These are phyloP conservation scores for Onychostoma macrolepis DNA, from an alignment of 2,113 vertebrate species.

Conservation along the genomic window DNA sequence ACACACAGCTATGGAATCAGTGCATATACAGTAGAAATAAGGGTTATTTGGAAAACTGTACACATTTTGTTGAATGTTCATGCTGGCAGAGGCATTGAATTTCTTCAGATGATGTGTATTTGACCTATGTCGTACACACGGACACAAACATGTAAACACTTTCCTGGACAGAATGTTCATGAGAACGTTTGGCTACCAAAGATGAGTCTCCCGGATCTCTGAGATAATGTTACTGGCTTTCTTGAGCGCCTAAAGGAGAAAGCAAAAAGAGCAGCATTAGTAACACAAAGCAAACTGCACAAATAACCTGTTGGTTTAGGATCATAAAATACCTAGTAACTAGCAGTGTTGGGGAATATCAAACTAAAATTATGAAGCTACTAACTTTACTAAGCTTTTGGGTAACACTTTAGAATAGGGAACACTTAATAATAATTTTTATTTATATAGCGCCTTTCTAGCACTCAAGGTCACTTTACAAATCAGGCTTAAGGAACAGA, in stretches of 20 bases:
- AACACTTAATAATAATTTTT: no score
- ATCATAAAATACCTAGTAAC: no score
- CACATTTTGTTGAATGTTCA: constrained; percentile 14
- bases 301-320: not conserved
- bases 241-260: constrained; percentile 74
- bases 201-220: constrained; percentile 82
- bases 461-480: no score
- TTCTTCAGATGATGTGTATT: constrained; percentile 7
- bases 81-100: constrained; percentile 14
- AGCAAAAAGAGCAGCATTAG: not conserved
- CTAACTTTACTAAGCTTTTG: no score
- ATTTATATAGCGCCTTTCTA: no score
- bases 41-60: constrained; percentile 30
- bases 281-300: not conserved
- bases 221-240: constrained; percentile 83
- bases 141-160: constrained; percentile 61
- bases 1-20: constrained; percentile 12
- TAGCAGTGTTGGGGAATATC: no score
- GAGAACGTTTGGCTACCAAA: constrained; percentile 75
- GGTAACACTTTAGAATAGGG: no score
- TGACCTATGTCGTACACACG: not conserved
- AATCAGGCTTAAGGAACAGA: no score
- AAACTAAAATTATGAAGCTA: no score
- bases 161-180: constrained; percentile 37
- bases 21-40: constrained; percentile 25